Evolutionary conservation across 2,797 vertebrate genomes (phyloP).

Genomic region (Sparidentex hasta): DNA sequence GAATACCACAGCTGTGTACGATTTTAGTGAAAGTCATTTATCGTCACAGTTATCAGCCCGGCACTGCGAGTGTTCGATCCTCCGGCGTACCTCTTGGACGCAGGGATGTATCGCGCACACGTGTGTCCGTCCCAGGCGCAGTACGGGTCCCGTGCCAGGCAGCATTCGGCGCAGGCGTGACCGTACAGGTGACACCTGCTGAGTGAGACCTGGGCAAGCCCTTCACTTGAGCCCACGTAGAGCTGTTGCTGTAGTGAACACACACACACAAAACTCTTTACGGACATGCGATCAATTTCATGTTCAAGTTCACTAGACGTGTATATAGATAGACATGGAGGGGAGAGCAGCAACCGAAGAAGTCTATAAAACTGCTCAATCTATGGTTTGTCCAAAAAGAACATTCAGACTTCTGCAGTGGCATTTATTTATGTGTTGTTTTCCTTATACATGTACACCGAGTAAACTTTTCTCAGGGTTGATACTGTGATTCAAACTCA

Average conservation of each 20-base stretch:
- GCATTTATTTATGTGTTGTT: too few species aligned
- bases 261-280: conserved; percentile 32
- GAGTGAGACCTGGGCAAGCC: conserved; percentile 94
- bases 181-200: conserved; percentile 97
- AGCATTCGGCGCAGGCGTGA: conserved; percentile 96
- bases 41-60: too few species aligned
- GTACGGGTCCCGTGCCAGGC: conserved; percentile 97
- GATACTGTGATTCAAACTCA: background rate
- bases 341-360: background rate
- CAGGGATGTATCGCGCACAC: conserved; percentile 94
- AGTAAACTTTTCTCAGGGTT: background rate
- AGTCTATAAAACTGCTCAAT: background rate
- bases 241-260: conserved; percentile 92
- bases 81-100: conserved; percentile 91
- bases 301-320: background rate
- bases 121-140: conserved; percentile 97
- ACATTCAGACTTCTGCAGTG: background rate
- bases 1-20: too few species aligned
- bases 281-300: conserved; percentile 14
- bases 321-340: background rate
- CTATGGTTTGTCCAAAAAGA: background rate
- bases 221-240: conserved; percentile 93
- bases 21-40: too few species aligned
- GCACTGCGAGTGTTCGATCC: background rate
- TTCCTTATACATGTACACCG: background rate